Conservation (phyloP, 2,888 invertebrate species). For the Dasysyrphus tricinctus region DNA sequence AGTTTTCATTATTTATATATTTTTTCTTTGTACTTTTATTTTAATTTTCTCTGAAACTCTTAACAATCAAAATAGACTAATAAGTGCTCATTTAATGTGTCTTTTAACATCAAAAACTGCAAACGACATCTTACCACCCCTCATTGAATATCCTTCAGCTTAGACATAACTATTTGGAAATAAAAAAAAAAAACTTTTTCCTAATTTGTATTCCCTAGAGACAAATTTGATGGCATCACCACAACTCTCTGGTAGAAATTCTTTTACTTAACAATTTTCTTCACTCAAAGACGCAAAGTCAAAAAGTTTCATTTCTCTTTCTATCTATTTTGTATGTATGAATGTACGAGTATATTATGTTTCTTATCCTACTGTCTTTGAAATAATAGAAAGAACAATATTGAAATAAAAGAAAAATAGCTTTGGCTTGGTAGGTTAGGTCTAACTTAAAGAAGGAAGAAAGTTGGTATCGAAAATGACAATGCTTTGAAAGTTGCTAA, state of each 20-base stretch:
- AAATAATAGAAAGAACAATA: constrained; percentile 58
- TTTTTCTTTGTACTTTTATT: background rate
- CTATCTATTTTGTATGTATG: background rate
- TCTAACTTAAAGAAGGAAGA: constrained; percentile 44
- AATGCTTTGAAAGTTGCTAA: constrained; percentile 62
- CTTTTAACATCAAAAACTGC: constrained; percentile 9
- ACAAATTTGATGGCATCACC: constrained; percentile 35
- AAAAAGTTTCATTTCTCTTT: constrained; percentile 49
- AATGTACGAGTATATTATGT: background rate
- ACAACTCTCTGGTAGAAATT: constrained; percentile 38
- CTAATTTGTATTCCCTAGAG: constrained; percentile 53
- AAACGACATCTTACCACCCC: constrained; percentile 2
- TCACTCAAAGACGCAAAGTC: constrained; percentile 65
- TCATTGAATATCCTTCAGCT: background rate
- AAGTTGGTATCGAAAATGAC: constrained; percentile 25
- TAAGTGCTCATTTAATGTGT: constrained; percentile 12
- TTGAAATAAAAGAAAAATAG: constrained; percentile 66
- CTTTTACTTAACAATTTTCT: constrained; percentile 49
- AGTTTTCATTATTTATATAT: background rate
- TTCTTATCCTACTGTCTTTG: constrained; percentile 38
- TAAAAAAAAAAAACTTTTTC: constrained; percentile 51
- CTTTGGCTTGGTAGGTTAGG: constrained; percentile 10
- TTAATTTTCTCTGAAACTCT: constrained; percentile 5
- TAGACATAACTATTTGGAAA: constrained; percentile 54
- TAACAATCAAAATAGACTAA: background rate